Percentiles rank a stretch among this genome's conserved stretches.
Evolutionary conservation across 2,797 vertebrate species (phyloP).

Genomic region (Aplochiton taeniatus): DNA sequence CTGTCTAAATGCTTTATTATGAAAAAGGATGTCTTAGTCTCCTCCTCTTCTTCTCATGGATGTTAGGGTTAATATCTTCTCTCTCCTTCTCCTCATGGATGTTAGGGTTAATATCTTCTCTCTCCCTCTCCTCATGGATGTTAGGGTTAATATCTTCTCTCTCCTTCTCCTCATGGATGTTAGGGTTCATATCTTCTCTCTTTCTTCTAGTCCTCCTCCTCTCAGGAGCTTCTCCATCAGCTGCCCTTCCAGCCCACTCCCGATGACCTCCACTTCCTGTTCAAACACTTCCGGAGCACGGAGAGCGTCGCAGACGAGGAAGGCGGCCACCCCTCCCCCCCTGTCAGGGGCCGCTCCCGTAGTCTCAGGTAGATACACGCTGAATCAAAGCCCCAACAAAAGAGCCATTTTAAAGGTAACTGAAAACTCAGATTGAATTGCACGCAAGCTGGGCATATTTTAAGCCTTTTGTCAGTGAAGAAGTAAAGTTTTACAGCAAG

Average conservation of each 20-base stretch:
- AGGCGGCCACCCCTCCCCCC: constrained; percentile 69
- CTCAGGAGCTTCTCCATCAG: constrained; percentile 91
- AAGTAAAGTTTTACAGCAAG: too few relatives aligned
- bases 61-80: too few relatives aligned
- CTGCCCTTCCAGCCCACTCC: constrained; percentile 90
- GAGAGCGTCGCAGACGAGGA: constrained; percentile 87
- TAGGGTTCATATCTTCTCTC: not conserved
- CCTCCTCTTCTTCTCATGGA: too few relatives aligned
- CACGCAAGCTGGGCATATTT: too few relatives aligned
- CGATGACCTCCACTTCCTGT: constrained; percentile 91
- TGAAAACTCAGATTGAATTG: too few relatives aligned
- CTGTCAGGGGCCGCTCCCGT: constrained; percentile 82
- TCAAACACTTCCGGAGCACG: constrained; percentile 90
- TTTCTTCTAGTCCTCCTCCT: constrained; percentile 84
- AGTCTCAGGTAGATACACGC: constrained; percentile 84
- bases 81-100: too few relatives aligned
- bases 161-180: too few relatives aligned
- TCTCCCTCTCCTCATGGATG: too few relatives aligned
- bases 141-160: too few relatives aligned
- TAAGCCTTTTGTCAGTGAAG: too few relatives aligned
- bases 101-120: too few relatives aligned
- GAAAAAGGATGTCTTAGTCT: not conserved
- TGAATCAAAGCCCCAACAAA: not conserved
- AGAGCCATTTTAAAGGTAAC: too few relatives aligned
- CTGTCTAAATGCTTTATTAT: not conserved